Base-by-base conservation (phyloP, 2,113 vertebrate genomes). In the Gila orcuttii region DNA sequence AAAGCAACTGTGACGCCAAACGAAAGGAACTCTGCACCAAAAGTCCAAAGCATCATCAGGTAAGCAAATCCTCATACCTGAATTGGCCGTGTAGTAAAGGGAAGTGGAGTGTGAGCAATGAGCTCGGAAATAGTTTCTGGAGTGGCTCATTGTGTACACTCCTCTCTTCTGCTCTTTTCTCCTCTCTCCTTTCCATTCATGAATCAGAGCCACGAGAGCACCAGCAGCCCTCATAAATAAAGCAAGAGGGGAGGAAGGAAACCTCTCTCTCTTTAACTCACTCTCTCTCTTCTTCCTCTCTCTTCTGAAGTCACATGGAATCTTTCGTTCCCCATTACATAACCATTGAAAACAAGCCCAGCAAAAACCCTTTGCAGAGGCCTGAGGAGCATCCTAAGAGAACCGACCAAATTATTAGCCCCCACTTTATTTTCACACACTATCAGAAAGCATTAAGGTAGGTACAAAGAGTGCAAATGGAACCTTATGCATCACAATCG, bases 201-300 rank as follows among this genome's bases (percentile, higher is more conserved):
- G 93, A 94, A 95, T 94, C 92, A 93, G 91, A 89, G 90, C 92
- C 91, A 87, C 90, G 89, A 93, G 89, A 92, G 92, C 92, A 92
- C 90, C 92, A 90, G 87, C 89, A 90, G 90, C 91, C 86, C 90
- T 94, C 91, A 94, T 95, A 93, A 94, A 95, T 95, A 95, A 95
- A 88, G 91, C 92, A 94, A 87, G 87, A 92, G 86, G 90, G 90
- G 91, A 87, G 73, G n/a, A 60, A 73, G 68, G 68, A 73, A 83
- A 42, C 81, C 81, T 62, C 77, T 83, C 64, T 55, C 50, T 83
- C 64, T 47, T 66, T 68, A n/a, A 52, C 64, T 36, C 31, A 2
- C 76, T 12, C 71, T 64, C 84, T 62, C 19, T 25, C n/a, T 62
- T 42, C 90, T 91, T 89, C 91, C 87, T 87, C 85, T 90, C 89